Evolutionary conservation across 2,113 vertebrate species (phyloP).

Genomic region (Psittacula cyanocephala): DNA sequence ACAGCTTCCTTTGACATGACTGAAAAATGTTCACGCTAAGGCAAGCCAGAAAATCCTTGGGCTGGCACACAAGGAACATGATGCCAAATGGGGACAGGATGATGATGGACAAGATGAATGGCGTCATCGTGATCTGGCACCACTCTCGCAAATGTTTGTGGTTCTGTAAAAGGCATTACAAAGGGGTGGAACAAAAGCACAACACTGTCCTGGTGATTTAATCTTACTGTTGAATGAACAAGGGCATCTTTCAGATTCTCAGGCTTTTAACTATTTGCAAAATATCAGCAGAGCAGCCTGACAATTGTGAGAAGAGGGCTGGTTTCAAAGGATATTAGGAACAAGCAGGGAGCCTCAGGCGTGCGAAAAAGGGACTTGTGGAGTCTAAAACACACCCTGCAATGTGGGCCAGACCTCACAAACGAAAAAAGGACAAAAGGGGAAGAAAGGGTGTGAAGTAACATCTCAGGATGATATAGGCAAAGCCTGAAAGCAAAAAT

Average conservation of each 20-base stretch:
- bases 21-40: not conserved
- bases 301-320: not conserved
- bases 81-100: not conserved
- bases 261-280: not conserved
- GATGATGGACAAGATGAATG: not conserved
- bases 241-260: not conserved
- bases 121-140: not conserved
- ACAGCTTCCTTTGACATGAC: not conserved
- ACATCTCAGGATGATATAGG: not conserved
- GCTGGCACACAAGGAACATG: not conserved
- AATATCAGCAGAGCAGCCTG: not conserved
- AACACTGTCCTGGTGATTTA: not conserved
- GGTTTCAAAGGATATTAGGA: not conserved
- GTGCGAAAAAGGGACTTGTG: not conserved
- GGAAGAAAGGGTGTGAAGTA: not conserved
- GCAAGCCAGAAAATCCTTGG: slow-evolving; percentile 11
- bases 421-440: not conserved
- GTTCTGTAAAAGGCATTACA: not conserved
- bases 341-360: not conserved
- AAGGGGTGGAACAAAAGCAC: not conserved
- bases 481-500: not conserved
- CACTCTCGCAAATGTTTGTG: not conserved
- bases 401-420: not conserved
- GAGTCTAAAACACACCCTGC: not conserved
- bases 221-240: slow-evolving; percentile 1